A percentile compares a stretch with the other conserved stretches of the same genome.
Evolutionary conservation across 2,888 invertebrate species (phyloP).

Genomic region (Agriopis aurantiaria): DNA sequence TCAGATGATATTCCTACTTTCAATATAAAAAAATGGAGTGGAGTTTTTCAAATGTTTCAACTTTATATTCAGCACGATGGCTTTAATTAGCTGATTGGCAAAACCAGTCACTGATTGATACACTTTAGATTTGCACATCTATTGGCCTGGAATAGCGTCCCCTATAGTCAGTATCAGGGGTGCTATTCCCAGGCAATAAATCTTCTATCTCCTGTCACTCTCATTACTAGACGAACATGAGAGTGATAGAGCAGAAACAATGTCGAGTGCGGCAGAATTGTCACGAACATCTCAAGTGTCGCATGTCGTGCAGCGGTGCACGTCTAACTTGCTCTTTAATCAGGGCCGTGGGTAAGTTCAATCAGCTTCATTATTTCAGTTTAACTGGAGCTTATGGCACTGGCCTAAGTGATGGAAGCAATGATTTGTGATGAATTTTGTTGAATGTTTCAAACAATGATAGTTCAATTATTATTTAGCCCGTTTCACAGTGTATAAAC

Average conservation of each 20-base stretch:
- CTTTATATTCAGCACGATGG: too few species aligned
- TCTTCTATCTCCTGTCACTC: background rate
- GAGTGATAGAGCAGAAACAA: background rate
- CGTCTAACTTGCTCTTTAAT: conserved; percentile 48
- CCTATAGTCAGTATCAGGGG: too few species aligned
- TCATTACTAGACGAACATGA: background rate
- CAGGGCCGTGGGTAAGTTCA: conserved; percentile 44
- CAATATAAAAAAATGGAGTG: too few species aligned
- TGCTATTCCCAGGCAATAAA: background rate
- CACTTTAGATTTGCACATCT: too few species aligned
- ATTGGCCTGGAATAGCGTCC: too few species aligned
- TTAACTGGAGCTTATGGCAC: conserved; percentile 34
- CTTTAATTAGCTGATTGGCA: too few species aligned
- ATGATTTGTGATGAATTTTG: background rate
- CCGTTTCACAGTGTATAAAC: too few species aligned
- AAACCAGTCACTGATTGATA: too few species aligned
- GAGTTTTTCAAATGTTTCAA: too few species aligned
- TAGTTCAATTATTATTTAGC: too few species aligned
- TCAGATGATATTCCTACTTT: too few species aligned
- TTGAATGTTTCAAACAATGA: background rate
- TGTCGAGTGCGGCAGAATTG: background rate
- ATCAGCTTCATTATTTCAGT: conserved; percentile 51
- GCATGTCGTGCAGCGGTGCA: conserved; percentile 19
- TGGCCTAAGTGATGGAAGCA: conserved; percentile 30
- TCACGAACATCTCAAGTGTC: background rate